Evolutionary conservation across 2,888 invertebrate species (phyloP).

Genomic region (Nasonia oneida): DNA sequence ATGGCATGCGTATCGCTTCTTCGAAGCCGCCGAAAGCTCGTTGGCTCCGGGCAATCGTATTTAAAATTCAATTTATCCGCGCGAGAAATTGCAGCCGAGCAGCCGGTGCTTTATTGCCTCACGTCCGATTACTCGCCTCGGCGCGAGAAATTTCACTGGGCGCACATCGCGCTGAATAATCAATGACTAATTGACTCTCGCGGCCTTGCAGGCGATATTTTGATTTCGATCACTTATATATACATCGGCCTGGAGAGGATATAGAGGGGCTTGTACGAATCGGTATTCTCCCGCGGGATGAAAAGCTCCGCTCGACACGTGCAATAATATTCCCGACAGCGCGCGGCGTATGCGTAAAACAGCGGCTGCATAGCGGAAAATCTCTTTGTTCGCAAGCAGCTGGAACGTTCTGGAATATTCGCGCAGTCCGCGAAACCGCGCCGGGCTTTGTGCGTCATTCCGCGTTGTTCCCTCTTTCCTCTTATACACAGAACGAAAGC

Average conservation of each 20-base stretch:
- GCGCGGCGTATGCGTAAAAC: not conserved
- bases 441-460: constrained; percentile 21
- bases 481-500: no score
- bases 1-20: not conserved
- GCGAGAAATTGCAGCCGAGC: not conserved
- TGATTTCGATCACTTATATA: not conserved
- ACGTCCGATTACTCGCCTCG: not conserved
- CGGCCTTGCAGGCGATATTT: not conserved
- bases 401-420: constrained; percentile 17
- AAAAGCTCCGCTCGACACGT: no score
- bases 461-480: not conserved
- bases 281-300: not conserved
- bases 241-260: not conserved
- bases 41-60: not conserved
- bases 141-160: not conserved
- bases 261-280: not conserved
- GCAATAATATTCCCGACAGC: not conserved
- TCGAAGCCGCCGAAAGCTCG: not conserved
- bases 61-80: constrained; percentile 28
- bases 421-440: no score
- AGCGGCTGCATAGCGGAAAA: not conserved
- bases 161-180: constrained; percentile 28
- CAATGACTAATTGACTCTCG: constrained; percentile 5
- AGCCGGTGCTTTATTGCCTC: not conserved
- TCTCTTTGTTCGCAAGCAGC: not conserved